A percentile compares a stretch with the other conserved stretches of the same genome.
Evolutionary conservation across 2,797 vertebrate species (phyloP).

Genomic region (Enoplosus armatus): DNA sequence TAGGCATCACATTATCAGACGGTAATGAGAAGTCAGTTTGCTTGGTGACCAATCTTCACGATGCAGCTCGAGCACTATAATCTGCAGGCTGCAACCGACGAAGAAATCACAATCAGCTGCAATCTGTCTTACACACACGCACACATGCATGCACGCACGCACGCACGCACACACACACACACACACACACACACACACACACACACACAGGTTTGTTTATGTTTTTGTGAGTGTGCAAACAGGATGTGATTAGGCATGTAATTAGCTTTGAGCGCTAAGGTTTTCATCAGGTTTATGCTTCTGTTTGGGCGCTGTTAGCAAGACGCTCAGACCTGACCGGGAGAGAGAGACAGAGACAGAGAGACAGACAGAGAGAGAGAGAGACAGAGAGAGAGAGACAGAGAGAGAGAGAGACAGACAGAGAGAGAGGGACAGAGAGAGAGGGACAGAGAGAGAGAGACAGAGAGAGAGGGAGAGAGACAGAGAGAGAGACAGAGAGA

Average conservation of each 20-base stretch:
- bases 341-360: neutral
- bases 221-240: slow-evolving; percentile 52
- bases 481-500: neutral
- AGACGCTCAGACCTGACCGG: neutral
- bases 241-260: slow-evolving; percentile 69
- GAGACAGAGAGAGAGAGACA: neutral
- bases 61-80: slow-evolving; percentile 31
- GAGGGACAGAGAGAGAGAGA: neutral
- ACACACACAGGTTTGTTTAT: slow-evolving; percentile 55
- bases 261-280: slow-evolving; percentile 56
- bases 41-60: slow-evolving; percentile 31
- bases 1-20: slow-evolving; percentile 24
- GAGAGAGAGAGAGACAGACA: neutral
- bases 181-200: slow-evolving; percentile 27
- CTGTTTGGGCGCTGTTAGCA: slow-evolving; percentile 7
- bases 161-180: slow-evolving; percentile 17
- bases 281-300: slow-evolving; percentile 51
- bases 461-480: neutral
- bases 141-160: too few species aligned
- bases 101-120: slow-evolving; percentile 46
- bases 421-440: neutral
- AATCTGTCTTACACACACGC: slow-evolving; percentile 41
- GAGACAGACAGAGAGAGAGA: neutral
- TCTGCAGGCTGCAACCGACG: slow-evolving; percentile 42
- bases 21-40: slow-evolving; percentile 48